A percentile compares a stretch with the other conserved stretches of the same genome.
Conservation (phyloP, 2,113 vertebrate genomes). For the Gadus chalcogrammus region DNA sequence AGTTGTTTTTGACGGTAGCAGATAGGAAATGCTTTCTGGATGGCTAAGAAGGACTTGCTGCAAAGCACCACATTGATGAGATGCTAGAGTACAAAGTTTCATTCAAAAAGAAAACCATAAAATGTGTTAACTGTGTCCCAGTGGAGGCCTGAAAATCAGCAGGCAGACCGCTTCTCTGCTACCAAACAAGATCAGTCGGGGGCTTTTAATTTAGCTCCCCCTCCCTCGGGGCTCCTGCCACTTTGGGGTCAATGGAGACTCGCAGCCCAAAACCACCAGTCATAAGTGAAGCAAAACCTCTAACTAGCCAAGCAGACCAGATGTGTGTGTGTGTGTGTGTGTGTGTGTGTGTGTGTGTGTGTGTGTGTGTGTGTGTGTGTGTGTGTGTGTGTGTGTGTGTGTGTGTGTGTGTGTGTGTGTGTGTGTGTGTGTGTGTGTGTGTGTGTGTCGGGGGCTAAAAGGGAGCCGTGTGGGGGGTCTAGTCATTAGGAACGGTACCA, state of each 20-base stretch:
- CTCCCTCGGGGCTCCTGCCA: neutral
- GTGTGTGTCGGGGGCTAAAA: neutral
- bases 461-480: slow-evolving; percentile 13
- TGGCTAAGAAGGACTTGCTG: no score
- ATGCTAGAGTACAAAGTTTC: no score
- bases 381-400: slow-evolving; percentile 3
- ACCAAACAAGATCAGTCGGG: neutral
- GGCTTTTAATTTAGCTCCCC: neutral
- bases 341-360: slow-evolving; percentile 3
- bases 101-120: no score
- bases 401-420: neutral
- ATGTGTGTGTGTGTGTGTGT: slow-evolving; percentile 7
- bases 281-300: slow-evolving; percentile 58
- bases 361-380: slow-evolving; percentile 6
- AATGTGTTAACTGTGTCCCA: neutral
- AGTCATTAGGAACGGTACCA: slow-evolving; percentile 37
- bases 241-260: slow-evolving; percentile 30
- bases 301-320: slow-evolving; percentile 50
- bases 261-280: slow-evolving; percentile 18
- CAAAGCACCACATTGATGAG: no score
- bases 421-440: slow-evolving; percentile 1
- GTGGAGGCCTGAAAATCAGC: slow-evolving; percentile 5
- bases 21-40: no score
- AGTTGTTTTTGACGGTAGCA: no score
- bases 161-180: slow-evolving; percentile 4